A percentile compares a stretch with the other conserved stretches of the same genome.
Evolutionary conservation across 2,113 vertebrate species (phyloP).

Genomic region (Ctenodactylus gundi): DNA sequence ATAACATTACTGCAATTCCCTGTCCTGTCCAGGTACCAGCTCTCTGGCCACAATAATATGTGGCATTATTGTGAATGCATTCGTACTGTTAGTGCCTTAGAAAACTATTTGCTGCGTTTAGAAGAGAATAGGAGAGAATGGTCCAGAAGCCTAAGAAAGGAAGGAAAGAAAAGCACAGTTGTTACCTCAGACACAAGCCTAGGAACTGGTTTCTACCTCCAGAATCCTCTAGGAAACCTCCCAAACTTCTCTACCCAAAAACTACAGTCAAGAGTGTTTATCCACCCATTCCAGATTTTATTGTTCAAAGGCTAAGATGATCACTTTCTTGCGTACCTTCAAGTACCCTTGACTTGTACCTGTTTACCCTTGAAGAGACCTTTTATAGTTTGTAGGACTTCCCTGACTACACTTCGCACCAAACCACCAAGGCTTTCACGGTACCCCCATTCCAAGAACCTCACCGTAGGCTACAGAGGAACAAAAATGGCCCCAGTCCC

Average conservation of each 20-base stretch:
- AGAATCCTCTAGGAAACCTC: not conserved
- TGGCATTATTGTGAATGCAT: not conserved
- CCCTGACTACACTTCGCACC: not conserved
- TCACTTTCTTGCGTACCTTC: not conserved
- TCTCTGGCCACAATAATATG: not conserved
- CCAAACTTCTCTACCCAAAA: not conserved
- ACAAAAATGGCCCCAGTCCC: not conserved
- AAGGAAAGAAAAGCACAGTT: not conserved
- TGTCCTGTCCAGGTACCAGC: not conserved
- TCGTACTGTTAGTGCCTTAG: not conserved
- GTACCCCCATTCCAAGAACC: not conserved
- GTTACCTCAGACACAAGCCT: no score
- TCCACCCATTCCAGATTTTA: not conserved
- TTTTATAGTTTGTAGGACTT: not conserved
- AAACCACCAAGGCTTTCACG: not conserved
- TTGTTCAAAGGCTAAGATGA: not conserved
- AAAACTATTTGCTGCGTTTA: not conserved
- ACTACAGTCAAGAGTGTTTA: not conserved
- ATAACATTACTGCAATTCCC: not conserved
- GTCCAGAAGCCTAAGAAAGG: not conserved
- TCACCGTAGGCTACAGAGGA: not conserved
- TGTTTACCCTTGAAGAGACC: not conserved
- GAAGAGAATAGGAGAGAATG: not conserved
- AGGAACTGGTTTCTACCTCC: no score
- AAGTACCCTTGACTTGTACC: not conserved